phyloP scores from a whole-genome alignment of 2,888 invertebrate genomes.

The Volucella zonaria region DNA sequence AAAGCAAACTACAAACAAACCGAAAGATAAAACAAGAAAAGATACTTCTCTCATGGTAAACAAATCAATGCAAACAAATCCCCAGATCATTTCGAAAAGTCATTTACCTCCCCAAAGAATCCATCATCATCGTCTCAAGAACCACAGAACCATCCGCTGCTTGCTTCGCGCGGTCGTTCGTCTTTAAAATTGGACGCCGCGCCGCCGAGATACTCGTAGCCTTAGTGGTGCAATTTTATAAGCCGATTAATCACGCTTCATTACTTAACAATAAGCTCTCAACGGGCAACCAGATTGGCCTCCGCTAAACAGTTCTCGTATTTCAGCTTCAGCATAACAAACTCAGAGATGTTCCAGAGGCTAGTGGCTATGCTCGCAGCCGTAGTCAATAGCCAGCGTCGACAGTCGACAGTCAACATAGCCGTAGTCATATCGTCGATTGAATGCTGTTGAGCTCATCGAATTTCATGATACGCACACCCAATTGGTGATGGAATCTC shows the following conservation, averaged over 20 bases:
- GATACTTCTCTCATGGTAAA: slow-evolving; percentile 26
- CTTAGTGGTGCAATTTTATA: slow-evolving; percentile 25
- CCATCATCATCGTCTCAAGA: not conserved
- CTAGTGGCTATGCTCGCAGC: not conserved
- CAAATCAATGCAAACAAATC: slow-evolving; percentile 54
- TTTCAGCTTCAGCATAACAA: slow-evolving; percentile 22
- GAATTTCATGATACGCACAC: slow-evolving; percentile 47
- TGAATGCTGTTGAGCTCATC: slow-evolving; percentile 33
- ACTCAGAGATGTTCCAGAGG: slow-evolving; percentile 15
- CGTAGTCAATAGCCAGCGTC: too few species aligned
- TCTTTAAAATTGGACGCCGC: not conserved
- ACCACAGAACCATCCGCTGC: not conserved
- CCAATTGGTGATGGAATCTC: slow-evolving; percentile 43
- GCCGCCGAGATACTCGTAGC: not conserved
- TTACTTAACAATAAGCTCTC: slow-evolving; percentile 55
- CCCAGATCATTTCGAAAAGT: slow-evolving; percentile 23
- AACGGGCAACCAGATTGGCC: slow-evolving; percentile 40
- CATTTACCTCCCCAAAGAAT: slow-evolving; percentile 41
- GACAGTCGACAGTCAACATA: too few species aligned
- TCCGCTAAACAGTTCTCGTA: slow-evolving; percentile 22
- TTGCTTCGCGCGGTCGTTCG: not conserved
- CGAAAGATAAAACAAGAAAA: slow-evolving; percentile 31
- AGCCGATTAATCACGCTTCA: slow-evolving; percentile 61
- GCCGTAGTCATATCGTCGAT: too few species aligned
- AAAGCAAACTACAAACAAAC: slow-evolving; percentile 9